Base-by-base conservation (phyloP, 2,797 vertebrate genomes). In the Balearica regulorum region DNA sequence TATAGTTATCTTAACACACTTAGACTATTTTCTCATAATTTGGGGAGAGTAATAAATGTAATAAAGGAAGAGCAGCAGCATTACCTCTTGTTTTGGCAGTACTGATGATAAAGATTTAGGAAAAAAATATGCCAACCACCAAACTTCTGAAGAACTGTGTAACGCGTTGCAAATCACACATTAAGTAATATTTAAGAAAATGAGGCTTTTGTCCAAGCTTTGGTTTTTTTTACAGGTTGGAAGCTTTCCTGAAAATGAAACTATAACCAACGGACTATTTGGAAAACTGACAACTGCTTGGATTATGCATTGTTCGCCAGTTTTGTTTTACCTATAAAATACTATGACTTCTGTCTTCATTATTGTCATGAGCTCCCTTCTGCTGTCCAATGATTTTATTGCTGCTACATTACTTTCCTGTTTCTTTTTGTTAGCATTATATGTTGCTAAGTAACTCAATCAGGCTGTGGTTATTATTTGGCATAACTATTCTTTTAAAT, bases 401-500 rank as follows among this genome's bases (percentile, higher is more conserved):
- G 61, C 62, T 57, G 11, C 62, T 72, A 20, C 41, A 66, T 53
- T n/a, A 64, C 44, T 73, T 84, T 37, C 18, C 51, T 41, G 6
- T 66, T 89, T 87, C 46, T 80, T 91, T 87, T 54, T 54, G 12
- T 62, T 96, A 84, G 57, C 46, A 66, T 69, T 89, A 84, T 72
- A 76, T 41, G 83, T 87, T 95, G 90, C 94, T 90, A 89, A 87
- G 93, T 82, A 91, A 95, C 93, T 39, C 48, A 94, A 81, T 53
- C 16, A 13, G 69, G 16, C 64, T 85, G 39, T 9, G 5, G 44
- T 81, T 81, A 69, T 41, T 75, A 62, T n/a, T 84, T 68, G 53
- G 24, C 43, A 48, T 22, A 85, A 68, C 24, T 79, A 43, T 66
- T 44, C 66, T 88, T 91, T 86, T 5, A 88, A 78, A 86, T 69